Conservation (phyloP, 2,888 invertebrate genomes). For the Amitus sp. region DNA sequence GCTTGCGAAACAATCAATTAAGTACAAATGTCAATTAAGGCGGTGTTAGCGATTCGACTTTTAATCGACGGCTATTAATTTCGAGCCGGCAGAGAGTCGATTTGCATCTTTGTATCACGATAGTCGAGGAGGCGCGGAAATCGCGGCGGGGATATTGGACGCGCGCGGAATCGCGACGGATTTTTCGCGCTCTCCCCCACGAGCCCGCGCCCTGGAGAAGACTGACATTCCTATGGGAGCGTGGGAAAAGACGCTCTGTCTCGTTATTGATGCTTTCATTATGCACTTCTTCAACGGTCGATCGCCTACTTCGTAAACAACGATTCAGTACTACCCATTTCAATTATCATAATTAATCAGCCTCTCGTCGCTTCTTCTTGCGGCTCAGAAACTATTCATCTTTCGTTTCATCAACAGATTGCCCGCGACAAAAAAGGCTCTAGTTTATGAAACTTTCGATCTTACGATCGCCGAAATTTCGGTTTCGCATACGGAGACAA, state of each 20-base stretch:
- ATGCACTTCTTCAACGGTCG: slow-evolving; percentile 13
- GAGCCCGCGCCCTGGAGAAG: slow-evolving; percentile 29
- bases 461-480: too few species aligned
- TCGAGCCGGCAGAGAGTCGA: slow-evolving; percentile 10
- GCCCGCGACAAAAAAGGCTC: too few species aligned
- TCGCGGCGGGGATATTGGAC: slow-evolving; percentile 14
- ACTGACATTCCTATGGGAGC: slow-evolving; percentile 34
- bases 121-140: slow-evolving; percentile 18
- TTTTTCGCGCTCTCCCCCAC: slow-evolving; percentile 15
- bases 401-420: too few species aligned
- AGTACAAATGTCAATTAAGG: not conserved
- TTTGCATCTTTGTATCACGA: slow-evolving; percentile 23
- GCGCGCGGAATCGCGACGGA: slow-evolving; percentile 15
- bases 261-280: slow-evolving; percentile 32
- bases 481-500: too few species aligned
- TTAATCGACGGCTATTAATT: slow-evolving; percentile 12
- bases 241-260: slow-evolving; percentile 37
- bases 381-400: too few species aligned
- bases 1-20: not conserved
- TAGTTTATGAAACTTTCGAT: too few species aligned
- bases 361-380: slow-evolving; percentile 22
- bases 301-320: slow-evolving; percentile 28
- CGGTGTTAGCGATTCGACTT: not conserved
- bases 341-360: slow-evolving; percentile 26
- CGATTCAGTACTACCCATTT: slow-evolving; percentile 16